Percentiles rank a stretch among this genome's conserved stretches.
Evolutionary conservation across 2,888 invertebrate genomes (phyloP).

Genomic region (Synanthedon andrenaeformis): DNA sequence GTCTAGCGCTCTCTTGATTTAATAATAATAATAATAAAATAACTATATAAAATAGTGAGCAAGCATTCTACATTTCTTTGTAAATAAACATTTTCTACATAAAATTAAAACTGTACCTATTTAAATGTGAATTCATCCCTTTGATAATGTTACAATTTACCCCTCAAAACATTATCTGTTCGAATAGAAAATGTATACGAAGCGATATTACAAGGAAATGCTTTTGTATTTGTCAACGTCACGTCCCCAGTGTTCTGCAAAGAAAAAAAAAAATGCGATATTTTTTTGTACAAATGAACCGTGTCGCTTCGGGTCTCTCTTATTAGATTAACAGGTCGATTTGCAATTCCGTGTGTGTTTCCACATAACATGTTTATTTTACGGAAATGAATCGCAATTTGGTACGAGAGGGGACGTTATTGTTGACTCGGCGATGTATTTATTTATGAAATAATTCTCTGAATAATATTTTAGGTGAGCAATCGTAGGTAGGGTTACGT

Average conservation of each 20-base stretch:
- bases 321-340: slow-evolving; percentile 70
- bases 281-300: slow-evolving; percentile 67
- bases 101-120: no score
- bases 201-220: slow-evolving; percentile 51
- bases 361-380: slow-evolving; percentile 60
- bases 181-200: slow-evolving; percentile 49
- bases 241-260: slow-evolving; percentile 37
- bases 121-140: no score
- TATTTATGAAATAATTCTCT: background rate
- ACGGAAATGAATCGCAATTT: slow-evolving; percentile 67
- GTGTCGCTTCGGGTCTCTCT: slow-evolving; percentile 49
- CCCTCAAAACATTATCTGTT: slow-evolving; percentile 35
- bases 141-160: no score
- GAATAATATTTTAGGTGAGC: background rate
- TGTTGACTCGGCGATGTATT: slow-evolving; percentile 43
- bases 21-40: no score
- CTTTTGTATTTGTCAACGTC: slow-evolving; percentile 67
- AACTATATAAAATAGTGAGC: no score
- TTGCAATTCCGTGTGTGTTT: slow-evolving; percentile 65
- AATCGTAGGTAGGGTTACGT: background rate
- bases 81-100: no score
- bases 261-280: slow-evolving; percentile 41
- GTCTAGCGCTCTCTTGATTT: no score
- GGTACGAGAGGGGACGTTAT: slow-evolving; percentile 33
- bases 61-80: no score